These are phyloP conservation scores for Archegozetes longisetosus DNA, from an alignment of 1,140 invertebrate species.

Conservation along the genomic window DNA sequence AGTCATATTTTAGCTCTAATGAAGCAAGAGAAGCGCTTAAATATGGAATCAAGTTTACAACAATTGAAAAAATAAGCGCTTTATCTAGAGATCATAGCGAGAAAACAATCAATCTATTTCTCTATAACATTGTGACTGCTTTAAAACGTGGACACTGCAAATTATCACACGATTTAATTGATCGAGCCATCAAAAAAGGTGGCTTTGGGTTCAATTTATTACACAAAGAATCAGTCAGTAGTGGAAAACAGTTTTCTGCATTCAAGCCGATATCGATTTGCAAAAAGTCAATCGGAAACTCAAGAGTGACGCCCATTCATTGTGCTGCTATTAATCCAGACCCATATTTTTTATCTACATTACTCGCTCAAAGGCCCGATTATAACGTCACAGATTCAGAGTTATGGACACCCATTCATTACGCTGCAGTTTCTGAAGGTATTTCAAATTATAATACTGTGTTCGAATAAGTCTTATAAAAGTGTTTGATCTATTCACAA, in stretches of 20 bases:
- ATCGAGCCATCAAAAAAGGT: constrained; percentile 26
- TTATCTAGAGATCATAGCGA: no score
- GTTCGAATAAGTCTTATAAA: no score
- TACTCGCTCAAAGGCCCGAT: constrained; percentile 31
- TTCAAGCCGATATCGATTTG: constrained; percentile 30
- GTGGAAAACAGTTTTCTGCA: constrained; percentile 27
- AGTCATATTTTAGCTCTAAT: no score
- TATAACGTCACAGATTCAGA: constrained; percentile 32
- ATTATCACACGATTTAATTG: constrained; percentile 29
- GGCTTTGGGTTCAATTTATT: constrained; percentile 30
- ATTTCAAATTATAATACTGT: no score
- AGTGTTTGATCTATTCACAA: no score
- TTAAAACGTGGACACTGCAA: constrained; percentile 30
- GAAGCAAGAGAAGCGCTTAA: no score
- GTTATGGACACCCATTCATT: constrained; percentile 35
- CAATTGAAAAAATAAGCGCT: no score
- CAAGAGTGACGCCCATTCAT: constrained; percentile 36
- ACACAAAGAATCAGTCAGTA: constrained; percentile 30
- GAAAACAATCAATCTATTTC: background rate
- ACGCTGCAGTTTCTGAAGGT: constrained; percentile 35
- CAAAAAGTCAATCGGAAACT: constrained; percentile 30
- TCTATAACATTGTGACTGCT: constrained; percentile 24
- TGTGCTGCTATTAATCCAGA: constrained; percentile 40
- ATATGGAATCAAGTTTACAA: no score
- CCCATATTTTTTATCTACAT: constrained; percentile 29